Percentiles rank a stretch among this genome's conserved stretches.
Conservation (phyloP, 2,113 vertebrate genomes). For the Dunckerocampus dactyliophorus region DNA sequence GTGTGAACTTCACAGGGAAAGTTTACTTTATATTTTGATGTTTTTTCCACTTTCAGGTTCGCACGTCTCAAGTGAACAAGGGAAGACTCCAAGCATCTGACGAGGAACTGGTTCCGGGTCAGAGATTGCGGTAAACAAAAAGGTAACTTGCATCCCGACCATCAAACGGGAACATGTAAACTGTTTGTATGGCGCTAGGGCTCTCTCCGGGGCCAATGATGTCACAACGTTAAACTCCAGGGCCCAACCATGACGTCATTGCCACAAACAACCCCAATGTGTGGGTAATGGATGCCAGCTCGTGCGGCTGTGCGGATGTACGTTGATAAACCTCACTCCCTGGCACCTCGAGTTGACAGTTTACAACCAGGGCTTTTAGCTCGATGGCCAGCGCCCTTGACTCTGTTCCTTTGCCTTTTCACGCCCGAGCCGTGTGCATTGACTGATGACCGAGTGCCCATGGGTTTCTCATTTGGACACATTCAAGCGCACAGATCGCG, state of each 20-base stretch:
- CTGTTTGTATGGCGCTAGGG: background rate
- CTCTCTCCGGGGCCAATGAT: background rate
- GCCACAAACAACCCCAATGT: background rate
- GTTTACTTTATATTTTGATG: slow-evolving; percentile 42
- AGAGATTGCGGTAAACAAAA: slow-evolving; percentile 13
- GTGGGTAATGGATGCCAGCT: too few species aligned
- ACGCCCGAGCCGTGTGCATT: slow-evolving; percentile 48
- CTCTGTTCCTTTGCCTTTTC: slow-evolving; percentile 18
- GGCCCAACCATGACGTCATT: slow-evolving; percentile 10
- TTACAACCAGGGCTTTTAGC: too few species aligned
- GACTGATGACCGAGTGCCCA: slow-evolving; percentile 38
- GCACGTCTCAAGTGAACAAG: slow-evolving; percentile 12
- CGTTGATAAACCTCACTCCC: too few species aligned
- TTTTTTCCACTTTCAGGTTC: slow-evolving; percentile 13
- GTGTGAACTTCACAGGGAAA: slow-evolving; percentile 1
- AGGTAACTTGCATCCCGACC: background rate
- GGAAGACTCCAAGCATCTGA: background rate
- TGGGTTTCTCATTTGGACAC: slow-evolving; percentile 22
- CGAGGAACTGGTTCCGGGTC: slow-evolving; percentile 3
- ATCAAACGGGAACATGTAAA: slow-evolving; percentile 2
- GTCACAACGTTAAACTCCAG: slow-evolving; percentile 24
- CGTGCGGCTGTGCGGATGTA: too few species aligned
- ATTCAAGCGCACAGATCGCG: slow-evolving; percentile 42
- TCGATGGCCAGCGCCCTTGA: too few species aligned
- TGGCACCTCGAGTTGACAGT: too few species aligned